Evolutionary conservation across 2,797 vertebrate genomes (phyloP), one percentile per base, ranked within the genome.

Genomic region (Nothura maculosa): DNA sequence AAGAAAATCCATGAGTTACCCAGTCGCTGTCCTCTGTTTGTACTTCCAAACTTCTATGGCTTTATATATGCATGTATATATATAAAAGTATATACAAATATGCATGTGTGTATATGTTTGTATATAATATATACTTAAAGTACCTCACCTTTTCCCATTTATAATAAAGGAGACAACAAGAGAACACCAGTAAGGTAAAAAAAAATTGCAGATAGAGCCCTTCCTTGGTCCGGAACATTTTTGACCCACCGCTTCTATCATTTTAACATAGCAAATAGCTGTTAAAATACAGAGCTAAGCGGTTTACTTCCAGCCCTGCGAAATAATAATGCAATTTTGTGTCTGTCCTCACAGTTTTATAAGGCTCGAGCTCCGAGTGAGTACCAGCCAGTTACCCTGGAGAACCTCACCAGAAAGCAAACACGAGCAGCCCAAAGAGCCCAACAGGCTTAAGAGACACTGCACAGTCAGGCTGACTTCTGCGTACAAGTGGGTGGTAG

Each of bases 401-500:
- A 95, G 95, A 96, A 92, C 92, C 93, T 96, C 66, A 48, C 85
- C 0, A 4, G 45, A 81, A 93, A 91, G 81, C 74, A 84, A 77
- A 54, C 13, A 13, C 68, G 45, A 0, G 0, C 36, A 69, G 85
- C 47, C 80, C 62, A 73, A 67, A 85, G 87, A 96, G 60, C 69
- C 66, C 27, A 6, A 62, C 55, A 87, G 43, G 67, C 89, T 88
- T 70, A 84, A 60, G 34, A 9, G 28, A 83, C 19, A 22, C 25
- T 78, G 42, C 32, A 36, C 81, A 90, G 78, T 64, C 19, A 0
- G 60, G 60, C 74, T 55, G 89, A 83, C 82, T 94, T 57, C 66
- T 95, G 91, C 74, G 88, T 84, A 21, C 67, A 73, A 93, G 95
- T 93, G 96, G 94, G 94, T 96, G 92, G 95, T 84, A 89, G 69